Base-by-base conservation (phyloP, 2,113 vertebrate genomes). In the Python bivittatus region DNA sequence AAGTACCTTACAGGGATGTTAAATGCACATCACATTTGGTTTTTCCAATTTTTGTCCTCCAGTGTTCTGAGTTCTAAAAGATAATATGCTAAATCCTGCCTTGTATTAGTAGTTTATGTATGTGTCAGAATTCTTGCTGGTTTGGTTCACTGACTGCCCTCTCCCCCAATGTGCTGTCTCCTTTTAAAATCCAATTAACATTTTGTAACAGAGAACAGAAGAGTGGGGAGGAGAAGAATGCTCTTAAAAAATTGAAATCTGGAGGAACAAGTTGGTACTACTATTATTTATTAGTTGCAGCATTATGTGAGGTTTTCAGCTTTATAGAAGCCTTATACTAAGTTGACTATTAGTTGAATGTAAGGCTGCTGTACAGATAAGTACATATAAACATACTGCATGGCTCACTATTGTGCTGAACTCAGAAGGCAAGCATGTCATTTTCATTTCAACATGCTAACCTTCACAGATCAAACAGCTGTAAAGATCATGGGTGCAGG, bases 101-200 rank as follows among this genome's bases (percentile, higher is more conserved):
- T 90, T 68, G 57, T 44, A 22, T 48, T 10, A 1, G 1, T 29
- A 53, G 15, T 29, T 11, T 90, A 11, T 53, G 22, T 58, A 6
- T 86, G 38, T 44, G 52, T 64, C 23, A 88, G 44, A 56, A 83
- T 85, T 60, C 23, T 20, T 25, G 92, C 33, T 11, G 52, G 27
- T 87, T 56, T 72, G 60, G 44, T 64, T 90, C 52, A 56, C 11
- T 6, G 12, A 61, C 10, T 72, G 68, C 86, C 56, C 33, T 79
- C 44, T 60, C 68, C 79, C n/a, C 10, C 87, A 53, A 64, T 53
- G 48, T 54, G 64, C n/a, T 11, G 57, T 79, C 89, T n/a, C 42
- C 89, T 93, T 79, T 86, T 79, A 60, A 90, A 86, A 87, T 57
- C 88, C 84, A 90, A 57, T 86, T 86, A 57, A 86, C 58, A 61